Evolutionary conservation across 1,140 invertebrate genomes (phyloP).

Genomic region (Diachasma alloeum): DNA sequence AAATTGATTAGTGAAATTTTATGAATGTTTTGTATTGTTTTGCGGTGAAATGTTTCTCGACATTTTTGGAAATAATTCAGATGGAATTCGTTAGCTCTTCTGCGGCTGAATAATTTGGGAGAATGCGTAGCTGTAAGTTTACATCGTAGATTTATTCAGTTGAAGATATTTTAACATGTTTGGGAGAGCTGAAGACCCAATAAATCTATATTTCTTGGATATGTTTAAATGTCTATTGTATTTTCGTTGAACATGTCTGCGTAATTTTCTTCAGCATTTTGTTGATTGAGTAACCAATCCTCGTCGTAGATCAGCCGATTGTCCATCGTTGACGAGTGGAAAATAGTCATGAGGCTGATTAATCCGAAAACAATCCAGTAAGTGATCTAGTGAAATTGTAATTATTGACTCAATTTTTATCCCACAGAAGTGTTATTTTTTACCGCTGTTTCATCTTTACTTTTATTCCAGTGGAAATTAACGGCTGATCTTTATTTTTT

Average conservation of each 20-base stretch:
- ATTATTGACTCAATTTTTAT: not conserved
- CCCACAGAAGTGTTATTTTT: not conserved
- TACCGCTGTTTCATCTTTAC: not conserved
- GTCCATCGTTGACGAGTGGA: not conserved
- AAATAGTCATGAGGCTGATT: not conserved
- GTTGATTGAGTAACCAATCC: not conserved
- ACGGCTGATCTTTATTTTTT: too few relatives aligned
- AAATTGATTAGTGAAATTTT: too few relatives aligned
- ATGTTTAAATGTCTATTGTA: not conserved
- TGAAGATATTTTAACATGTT: not conserved
- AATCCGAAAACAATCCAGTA: not conserved
- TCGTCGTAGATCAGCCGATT: not conserved
- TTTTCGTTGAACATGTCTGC: not conserved
- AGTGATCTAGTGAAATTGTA: not conserved
- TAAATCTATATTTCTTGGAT: not conserved
- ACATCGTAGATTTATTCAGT: not conserved
- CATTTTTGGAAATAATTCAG: too few relatives aligned
- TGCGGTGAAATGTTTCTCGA: too few relatives aligned
- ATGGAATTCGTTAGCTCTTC: too few relatives aligned
- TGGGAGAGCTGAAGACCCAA: not conserved
- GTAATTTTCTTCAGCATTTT: not conserved
- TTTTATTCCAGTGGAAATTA: too few relatives aligned
- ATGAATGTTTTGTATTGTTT: too few relatives aligned
- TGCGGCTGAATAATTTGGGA: too few relatives aligned
- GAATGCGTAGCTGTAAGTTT: not conserved